Evolutionary conservation across 2,797 vertebrate species (phyloP).

Genomic region (Enteromius argenteus): DNA sequence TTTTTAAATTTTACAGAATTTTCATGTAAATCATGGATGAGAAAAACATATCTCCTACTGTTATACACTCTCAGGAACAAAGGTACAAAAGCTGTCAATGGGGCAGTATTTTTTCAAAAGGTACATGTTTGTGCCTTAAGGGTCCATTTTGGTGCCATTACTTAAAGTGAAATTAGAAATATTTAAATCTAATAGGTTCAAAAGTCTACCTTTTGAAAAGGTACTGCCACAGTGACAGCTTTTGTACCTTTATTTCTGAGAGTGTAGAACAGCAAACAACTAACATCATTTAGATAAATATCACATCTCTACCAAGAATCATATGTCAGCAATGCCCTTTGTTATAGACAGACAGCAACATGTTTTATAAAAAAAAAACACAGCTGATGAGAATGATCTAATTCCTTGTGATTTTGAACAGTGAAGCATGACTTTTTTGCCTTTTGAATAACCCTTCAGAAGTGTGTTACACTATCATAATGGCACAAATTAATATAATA

Average conservation of each 20-base stretch:
- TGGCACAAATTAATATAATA: conserved; percentile 16
- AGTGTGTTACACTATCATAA: not conserved
- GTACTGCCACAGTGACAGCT: too few relatives aligned
- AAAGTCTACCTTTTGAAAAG: too few relatives aligned
- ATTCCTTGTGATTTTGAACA: conserved; percentile 1
- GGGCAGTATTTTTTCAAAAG: too few relatives aligned
- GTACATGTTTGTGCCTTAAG: too few relatives aligned
- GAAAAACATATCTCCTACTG: not conserved
- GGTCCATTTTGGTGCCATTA: too few relatives aligned
- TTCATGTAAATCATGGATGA: not conserved
- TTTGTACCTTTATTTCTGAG: too few relatives aligned
- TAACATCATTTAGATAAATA: not conserved
- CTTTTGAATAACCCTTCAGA: not conserved
- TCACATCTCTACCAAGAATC: not conserved
- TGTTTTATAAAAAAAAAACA: not conserved
- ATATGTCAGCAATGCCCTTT: not conserved
- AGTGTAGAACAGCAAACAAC: not conserved
- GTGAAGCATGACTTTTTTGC: not conserved
- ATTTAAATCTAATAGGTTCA: too few relatives aligned
- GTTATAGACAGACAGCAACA: not conserved
- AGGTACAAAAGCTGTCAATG: too few relatives aligned
- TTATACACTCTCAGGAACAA: not conserved
- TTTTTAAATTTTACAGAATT: not conserved
- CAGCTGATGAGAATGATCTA: not conserved
- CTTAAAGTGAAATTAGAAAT: too few relatives aligned